Base-by-base conservation (phyloP, 2,888 invertebrate genomes). In the Euzophera pinguis region DNA sequence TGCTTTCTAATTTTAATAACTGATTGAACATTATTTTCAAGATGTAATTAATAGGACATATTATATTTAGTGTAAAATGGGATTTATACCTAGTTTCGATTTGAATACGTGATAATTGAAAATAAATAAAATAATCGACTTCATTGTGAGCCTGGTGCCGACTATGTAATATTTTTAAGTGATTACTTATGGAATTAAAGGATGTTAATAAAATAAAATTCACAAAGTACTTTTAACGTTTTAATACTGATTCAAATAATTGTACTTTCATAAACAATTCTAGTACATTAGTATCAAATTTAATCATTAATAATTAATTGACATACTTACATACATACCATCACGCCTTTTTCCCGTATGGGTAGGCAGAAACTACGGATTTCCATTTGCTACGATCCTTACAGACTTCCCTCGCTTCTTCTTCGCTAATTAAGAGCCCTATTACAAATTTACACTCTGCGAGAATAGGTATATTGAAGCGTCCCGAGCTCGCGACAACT, bases 151-250 rank as follows among this genome's bases (percentile, higher is more conserved):
- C 14, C 45, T 32, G n/a, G 45, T 14, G 32, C 32, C 32, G 3
- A 45, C 29, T 43, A 8, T 29, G 1, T 1, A 34, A 34, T 16
- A 45, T 10, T 45, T 16, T 45, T 34, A 41, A 45, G 32, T 16
- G 10, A 34, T 27, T 17, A 27, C 42, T 32, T 29, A n/a, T 1
- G 3, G 4, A 14, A 39, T 39, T 14, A 39, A 29, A n/a, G 12
- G 16, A 32, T 27, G 42, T 50, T 13, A 35, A 51, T 51, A 17
- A 43, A 42, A 43, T 59, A 45, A 39, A 45, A 45, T 32, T 32
- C 14, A 45, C 32, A 6, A 32, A 45, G 16, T 29, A 34, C 5
- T 45, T 45, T 2, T 3, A 5, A n/a, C 22, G n/a, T 48, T 22
- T 38, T 38, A 27, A 49, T 38, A 22, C 13, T 38, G 10, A 17